A percentile compares a stretch with the other conserved stretches of the same genome.
phyloP scores from a whole-genome alignment of 1,140 invertebrate species.

The Druon quercuslanigerum region DNA sequence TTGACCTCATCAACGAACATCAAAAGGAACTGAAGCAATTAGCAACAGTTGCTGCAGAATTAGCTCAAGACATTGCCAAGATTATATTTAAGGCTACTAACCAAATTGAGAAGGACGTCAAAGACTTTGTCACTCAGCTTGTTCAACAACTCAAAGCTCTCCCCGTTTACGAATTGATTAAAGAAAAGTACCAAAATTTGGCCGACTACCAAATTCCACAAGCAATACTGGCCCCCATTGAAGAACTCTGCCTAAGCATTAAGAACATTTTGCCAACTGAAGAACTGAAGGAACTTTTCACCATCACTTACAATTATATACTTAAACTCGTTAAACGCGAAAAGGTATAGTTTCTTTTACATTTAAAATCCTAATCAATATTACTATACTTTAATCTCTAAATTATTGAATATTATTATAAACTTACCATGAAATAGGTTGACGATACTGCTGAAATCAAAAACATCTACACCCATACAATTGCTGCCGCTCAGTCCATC shows the following conservation, averaged over 20 bases:
- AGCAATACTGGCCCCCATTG: slow-evolving; percentile 70
- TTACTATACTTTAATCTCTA: too few relatives aligned
- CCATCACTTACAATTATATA: slow-evolving; percentile 77
- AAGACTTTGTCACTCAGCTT: slow-evolving; percentile 71
- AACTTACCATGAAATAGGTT: slow-evolving; percentile 62
- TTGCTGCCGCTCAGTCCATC: slow-evolving; percentile 73
- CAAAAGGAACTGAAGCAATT: slow-evolving; percentile 82
- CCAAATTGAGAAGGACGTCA: slow-evolving; percentile 72
- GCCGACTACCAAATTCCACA: slow-evolving; percentile 72
- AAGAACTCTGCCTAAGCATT: slow-evolving; percentile 73
- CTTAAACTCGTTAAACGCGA: slow-evolving; percentile 73
- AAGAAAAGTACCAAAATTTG: slow-evolving; percentile 72
- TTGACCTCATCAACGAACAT: slow-evolving; percentile 78
- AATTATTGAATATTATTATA: not conserved
- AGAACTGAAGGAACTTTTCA: slow-evolving; percentile 77
- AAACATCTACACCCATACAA: slow-evolving; percentile 74
- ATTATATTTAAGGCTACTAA: slow-evolving; percentile 71
- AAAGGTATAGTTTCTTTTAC: slow-evolving; percentile 47
- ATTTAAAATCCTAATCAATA: too few relatives aligned
- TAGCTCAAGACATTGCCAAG: slow-evolving; percentile 76
- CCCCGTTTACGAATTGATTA: slow-evolving; percentile 76
- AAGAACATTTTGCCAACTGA: slow-evolving; percentile 77
- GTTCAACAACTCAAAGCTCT: slow-evolving; percentile 76
- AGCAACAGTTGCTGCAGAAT: slow-evolving; percentile 74
- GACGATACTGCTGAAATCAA: slow-evolving; percentile 77